Evolutionary conservation across 2,888 invertebrate species (phyloP).

Genomic region (Caenorhabditis sp.): DNA sequence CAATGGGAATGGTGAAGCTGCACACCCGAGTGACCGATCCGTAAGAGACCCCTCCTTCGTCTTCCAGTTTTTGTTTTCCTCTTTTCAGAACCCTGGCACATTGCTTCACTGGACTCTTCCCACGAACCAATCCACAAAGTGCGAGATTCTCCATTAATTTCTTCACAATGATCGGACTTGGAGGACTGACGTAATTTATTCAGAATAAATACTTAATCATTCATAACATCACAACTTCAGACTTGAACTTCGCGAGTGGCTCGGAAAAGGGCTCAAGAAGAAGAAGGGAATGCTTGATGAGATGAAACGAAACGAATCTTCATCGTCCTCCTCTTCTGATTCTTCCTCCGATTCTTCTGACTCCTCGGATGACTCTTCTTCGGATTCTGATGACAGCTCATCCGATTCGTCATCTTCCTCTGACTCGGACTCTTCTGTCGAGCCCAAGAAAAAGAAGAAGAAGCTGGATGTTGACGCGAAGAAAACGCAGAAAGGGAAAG

Average conservation of each 20-base stretch:
- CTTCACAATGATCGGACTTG: slow-evolving; percentile 95
- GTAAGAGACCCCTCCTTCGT: slow-evolving; percentile 83
- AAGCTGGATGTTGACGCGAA: slow-evolving; percentile 14
- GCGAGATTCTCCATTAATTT: slow-evolving; percentile 98
- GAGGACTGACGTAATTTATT: slow-evolving; percentile 87
- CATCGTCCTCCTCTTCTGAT: slow-evolving; percentile 39
- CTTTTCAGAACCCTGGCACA: slow-evolving; percentile 87
- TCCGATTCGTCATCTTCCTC: slow-evolving; percentile 5
- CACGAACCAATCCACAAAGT: slow-evolving; percentile 94
- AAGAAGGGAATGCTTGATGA: slow-evolving; percentile 61
- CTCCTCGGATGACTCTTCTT: slow-evolving; percentile 18
- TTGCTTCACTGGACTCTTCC: slow-evolving; percentile 93
- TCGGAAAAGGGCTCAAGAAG: slow-evolving; percentile 68
- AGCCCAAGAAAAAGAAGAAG: slow-evolving; percentile 59
- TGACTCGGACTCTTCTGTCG: slow-evolving; percentile 6
- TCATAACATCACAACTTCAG: slow-evolving; percentile 52
- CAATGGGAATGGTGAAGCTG: slow-evolving; percentile 93
- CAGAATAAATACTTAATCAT: background rate
- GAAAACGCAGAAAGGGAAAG: slow-evolving; percentile 6
- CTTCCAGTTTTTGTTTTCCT: slow-evolving; percentile 3
- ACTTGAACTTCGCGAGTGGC: slow-evolving; percentile 74
- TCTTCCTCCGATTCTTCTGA: background rate
- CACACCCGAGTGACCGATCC: slow-evolving; percentile 92
- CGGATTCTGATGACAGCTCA: slow-evolving; percentile 1
- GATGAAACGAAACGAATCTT: slow-evolving; percentile 44